Base-by-base conservation (phyloP, 2,888 invertebrate genomes). In the Cecidostiba fungosa region DNA sequence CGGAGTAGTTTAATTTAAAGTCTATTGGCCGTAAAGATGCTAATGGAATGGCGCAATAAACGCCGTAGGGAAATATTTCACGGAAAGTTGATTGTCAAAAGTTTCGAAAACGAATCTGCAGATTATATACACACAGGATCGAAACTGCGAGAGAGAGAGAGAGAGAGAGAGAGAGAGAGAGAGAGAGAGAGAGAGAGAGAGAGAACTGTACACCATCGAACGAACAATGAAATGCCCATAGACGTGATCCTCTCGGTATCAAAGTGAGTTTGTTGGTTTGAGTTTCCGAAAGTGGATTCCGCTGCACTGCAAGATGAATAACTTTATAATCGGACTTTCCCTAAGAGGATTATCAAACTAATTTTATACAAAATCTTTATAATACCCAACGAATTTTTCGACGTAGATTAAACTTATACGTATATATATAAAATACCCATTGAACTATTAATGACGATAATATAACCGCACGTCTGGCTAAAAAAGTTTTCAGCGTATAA, bases 291-390 rank as follows among this genome's bases (percentile, higher is more conserved):
- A 47, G 43, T 77, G 54, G 26, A 72, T 50, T 54, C 79, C 43
- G 19, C n/a, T n/a, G 14, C 50, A 73, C 43, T 73, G 43, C 19
- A 81, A 54, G 59, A 43, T 59, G 36, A 77, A 72, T 77, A 70
- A 83, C 77, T 83, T 70, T 83, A 59, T 77, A 83, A 83, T 81
- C 43, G 29, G n/a, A 59, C 70, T 77, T 32, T 50, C 16, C n/a
- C 39, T 77, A 77, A 77, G 72, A 77, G 70, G 77, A 77, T 83
- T 72, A 23, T 8, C 29, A 4, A 79, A 80, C 72, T 80, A 77
- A 43, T 32, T 80, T 39, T 59, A 43, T 43, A 16, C 36, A 26
- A 12, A 74, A 47, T 82, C 62, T 39, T 43, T 74, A 62, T 19
- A 62, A 62, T 19, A 62, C 50, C 6, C n/a, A 10, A 26, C 32